Evolutionary conservation across 2,888 invertebrate genomes (phyloP), one percentile per base, ranked within the genome.

Genomic region (Pardosa pseudoannulata): DNA sequence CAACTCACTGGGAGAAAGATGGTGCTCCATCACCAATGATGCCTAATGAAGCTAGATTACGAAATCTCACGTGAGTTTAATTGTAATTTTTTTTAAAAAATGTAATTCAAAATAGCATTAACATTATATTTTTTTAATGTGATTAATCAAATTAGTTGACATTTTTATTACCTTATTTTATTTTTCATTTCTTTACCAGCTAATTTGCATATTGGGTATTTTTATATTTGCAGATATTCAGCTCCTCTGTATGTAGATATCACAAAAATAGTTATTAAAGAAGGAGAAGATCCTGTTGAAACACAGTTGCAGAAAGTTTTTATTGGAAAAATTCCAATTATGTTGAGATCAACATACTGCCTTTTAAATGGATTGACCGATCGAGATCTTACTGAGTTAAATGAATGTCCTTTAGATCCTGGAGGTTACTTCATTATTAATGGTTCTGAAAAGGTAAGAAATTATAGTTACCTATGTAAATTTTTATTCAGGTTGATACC

Each of bases 1-100:
- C 99, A 1, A 99, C 99, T 7, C 99, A 99, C 93, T 99, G 99
- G 99, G 99, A 99, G 92, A 99, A 99, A 93, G 99, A 99, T 93
- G 99, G 99, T 91, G 97, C 98, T 0, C 98, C 99, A 16, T 96
- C 97, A 82, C 98, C 98, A 85, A 98, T 99, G 98, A 99, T 99
- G 98, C 99, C 99, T 0, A 99, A 99, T 91, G 99, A 99, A 92
- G 99, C 99, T 3, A 94, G 99, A 88, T 93, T 99, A 76, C 94
- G 99, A 83, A 99, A 99, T 93, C 93, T 99, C 56, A 98, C 98
- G 91, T 92, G 90, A 90, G 91, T 88, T 31, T 46, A n/a, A n/a
- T n/a, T n/a, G n/a, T n/a, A n/a, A n/a, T n/a, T n/a, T n/a, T n/a
- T n/a, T n/a, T n/a, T n/a, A n/a, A n/a, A n/a, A n/a, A n/a, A n/a